Conservation (phyloP, 2,113 vertebrate genomes). For the Tonatia bakeri region DNA sequence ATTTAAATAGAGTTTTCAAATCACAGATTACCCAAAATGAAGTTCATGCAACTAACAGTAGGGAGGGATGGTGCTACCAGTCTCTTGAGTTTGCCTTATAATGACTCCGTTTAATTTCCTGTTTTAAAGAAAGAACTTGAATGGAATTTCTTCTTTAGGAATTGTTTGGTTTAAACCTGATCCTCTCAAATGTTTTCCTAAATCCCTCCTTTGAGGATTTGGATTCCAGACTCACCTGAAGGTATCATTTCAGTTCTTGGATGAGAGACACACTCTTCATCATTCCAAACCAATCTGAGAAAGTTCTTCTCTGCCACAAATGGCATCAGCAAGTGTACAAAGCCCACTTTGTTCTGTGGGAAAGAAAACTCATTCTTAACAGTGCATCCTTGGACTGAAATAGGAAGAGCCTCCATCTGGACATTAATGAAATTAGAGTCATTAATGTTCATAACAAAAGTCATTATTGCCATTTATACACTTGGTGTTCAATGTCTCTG, state of each 20-base stretch:
- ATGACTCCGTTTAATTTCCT: slow-evolving; percentile 72
- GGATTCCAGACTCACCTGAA: slow-evolving; percentile 67
- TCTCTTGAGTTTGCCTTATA: slow-evolving; percentile 48
- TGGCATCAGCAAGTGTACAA: slow-evolving; percentile 44
- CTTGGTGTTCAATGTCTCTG: not conserved
- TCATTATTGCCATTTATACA: not conserved
- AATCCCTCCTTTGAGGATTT: slow-evolving; percentile 71
- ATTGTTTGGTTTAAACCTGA: slow-evolving; percentile 72
- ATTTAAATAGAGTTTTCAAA: slow-evolving; percentile 35
- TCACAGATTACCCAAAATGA: slow-evolving; percentile 33
- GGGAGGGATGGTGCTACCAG: not conserved
- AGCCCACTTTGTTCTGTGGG: slow-evolving; percentile 57
- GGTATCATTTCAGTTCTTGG: slow-evolving; percentile 70
- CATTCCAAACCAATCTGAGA: slow-evolving; percentile 54
- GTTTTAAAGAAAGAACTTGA: slow-evolving; percentile 64
- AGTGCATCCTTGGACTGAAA: slow-evolving; percentile 15
- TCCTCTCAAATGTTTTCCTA: slow-evolving; percentile 64
- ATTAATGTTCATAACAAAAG: not conserved
- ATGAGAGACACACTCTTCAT: slow-evolving; percentile 55
- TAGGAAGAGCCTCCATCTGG: slow-evolving; percentile 33
- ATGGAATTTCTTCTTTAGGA: slow-evolving; percentile 70
- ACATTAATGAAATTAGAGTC: not conserved
- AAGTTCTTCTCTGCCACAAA: slow-evolving; percentile 10
- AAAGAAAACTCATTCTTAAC: slow-evolving; percentile 43
- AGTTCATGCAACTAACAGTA: not conserved